phyloP scores from a whole-genome alignment of 2,113 vertebrate species.

The Poecilia latipinna region DNA sequence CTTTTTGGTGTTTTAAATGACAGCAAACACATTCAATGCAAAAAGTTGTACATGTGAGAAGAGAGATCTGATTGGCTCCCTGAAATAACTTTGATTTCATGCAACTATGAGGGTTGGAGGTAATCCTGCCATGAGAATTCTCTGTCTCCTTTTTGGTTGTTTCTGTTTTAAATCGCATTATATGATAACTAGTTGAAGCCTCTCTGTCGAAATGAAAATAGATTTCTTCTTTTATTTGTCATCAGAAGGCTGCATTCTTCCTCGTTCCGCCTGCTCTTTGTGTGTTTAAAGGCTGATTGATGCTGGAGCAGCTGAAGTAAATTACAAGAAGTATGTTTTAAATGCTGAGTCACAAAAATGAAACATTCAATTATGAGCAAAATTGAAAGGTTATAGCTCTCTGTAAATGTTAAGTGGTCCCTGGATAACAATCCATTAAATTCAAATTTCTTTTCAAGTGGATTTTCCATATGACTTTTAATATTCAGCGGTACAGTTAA shows the following conservation, averaged over 20 bases:
- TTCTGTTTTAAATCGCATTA: slow-evolving; percentile 47
- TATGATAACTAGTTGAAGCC: slow-evolving; percentile 14
- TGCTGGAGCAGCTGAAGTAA: slow-evolving; percentile 39
- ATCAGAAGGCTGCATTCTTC: slow-evolving; percentile 38
- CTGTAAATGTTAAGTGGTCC: slow-evolving; percentile 24
- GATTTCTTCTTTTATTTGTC: slow-evolving; percentile 46
- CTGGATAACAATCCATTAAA: not conserved
- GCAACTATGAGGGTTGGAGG: not conserved
- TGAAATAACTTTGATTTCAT: not conserved
- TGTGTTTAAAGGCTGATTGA: slow-evolving; percentile 64
- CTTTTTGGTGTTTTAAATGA: not conserved
- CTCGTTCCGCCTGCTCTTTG: slow-evolving; percentile 35
- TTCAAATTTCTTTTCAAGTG: not conserved
- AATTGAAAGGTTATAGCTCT: slow-evolving; percentile 48
- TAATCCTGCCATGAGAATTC: not conserved
- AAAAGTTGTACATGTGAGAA: not conserved
- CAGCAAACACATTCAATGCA: not conserved
- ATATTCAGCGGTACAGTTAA: not conserved
- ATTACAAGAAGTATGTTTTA: slow-evolving; percentile 40
- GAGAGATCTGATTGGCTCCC: not conserved
- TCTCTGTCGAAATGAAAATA: slow-evolving; percentile 64
- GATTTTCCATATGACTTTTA: not conserved
- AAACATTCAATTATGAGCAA: slow-evolving; percentile 33
- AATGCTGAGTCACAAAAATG: slow-evolving; percentile 12
- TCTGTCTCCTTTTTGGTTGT: slow-evolving; percentile 16